Conservation (phyloP, 2,113 vertebrate species). For the Megaleporinus macrocephalus region DNA sequence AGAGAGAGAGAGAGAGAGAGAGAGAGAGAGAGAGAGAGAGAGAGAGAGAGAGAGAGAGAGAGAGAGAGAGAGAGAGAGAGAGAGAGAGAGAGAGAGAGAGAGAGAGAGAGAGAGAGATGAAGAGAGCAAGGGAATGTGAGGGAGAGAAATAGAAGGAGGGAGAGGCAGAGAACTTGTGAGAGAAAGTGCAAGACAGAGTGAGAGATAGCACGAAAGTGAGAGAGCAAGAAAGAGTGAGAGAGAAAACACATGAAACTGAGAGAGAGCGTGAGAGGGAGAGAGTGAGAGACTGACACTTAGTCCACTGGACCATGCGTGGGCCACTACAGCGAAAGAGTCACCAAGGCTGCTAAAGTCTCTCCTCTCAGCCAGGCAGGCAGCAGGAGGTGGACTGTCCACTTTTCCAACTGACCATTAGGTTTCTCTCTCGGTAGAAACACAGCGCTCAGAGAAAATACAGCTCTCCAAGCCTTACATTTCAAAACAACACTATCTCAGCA, state of each 20-base stretch:
- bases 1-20: background rate
- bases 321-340: background rate
- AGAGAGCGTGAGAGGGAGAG: background rate
- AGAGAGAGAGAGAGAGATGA: background rate
- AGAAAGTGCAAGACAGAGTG: background rate
- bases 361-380: background rate
- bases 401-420: background rate
- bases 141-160: background rate
- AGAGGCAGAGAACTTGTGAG: background rate
- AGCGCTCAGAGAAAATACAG: background rate
- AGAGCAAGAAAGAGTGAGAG: constrained; percentile 11
- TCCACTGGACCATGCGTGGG: background rate
- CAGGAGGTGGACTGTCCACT: background rate
- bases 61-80: background rate
- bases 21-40: background rate
- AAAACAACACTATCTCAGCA: background rate
- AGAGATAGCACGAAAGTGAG: constrained; percentile 14
- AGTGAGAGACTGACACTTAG: constrained; percentile 10
- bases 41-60: background rate
- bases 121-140: background rate
- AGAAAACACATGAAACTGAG: background rate
- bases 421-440: background rate
- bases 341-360: background rate
- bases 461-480: background rate
- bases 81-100: constrained; percentile 25